A percentile compares a stretch with the other conserved stretches of the same genome.
Conservation (phyloP, 1,140 invertebrate species). For the Vollenhovia emeryi region DNA sequence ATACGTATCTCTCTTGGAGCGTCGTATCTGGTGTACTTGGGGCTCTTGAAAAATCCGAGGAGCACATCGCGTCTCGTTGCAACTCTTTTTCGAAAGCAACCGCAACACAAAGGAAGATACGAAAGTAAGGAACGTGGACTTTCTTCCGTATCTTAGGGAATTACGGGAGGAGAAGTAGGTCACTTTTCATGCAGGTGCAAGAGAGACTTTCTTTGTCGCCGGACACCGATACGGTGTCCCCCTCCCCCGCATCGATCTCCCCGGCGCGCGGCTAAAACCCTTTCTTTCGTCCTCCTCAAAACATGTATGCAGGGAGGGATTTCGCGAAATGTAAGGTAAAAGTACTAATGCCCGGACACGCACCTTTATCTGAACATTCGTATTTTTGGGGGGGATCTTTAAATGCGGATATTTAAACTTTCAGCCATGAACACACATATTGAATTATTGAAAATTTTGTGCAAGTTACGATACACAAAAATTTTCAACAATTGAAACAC, state of each 20-base stretch:
- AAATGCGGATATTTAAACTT: too few species aligned
- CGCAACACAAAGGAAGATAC: constrained; percentile 1
- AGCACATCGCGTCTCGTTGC: background rate
- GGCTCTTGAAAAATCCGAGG: constrained; percentile 1
- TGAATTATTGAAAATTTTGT: too few species aligned
- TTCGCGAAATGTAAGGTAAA: background rate
- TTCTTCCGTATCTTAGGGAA: constrained; percentile 59
- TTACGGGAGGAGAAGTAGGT: constrained; percentile 69
- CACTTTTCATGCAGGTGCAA: constrained; percentile 69
- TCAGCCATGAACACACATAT: too few species aligned
- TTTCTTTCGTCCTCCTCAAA: background rate
- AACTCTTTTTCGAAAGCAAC: constrained; percentile 10
- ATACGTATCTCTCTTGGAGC: constrained; percentile 15
- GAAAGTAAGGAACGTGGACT: constrained; percentile 50
- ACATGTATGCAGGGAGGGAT: background rate
- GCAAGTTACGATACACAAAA: too few species aligned
- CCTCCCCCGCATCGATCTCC: constrained; percentile 15
- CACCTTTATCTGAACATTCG: too few species aligned
- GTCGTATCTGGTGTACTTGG: constrained; percentile 4
- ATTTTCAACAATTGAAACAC: too few species aligned
- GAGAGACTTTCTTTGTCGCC: constrained; percentile 55
- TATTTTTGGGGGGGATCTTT: too few species aligned
- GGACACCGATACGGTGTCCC: constrained; percentile 18
- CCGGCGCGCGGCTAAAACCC: constrained; percentile 29
- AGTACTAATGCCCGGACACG: too few species aligned